A percentile compares a stretch with the other conserved stretches of the same genome.
These are phyloP conservation scores for Leptinotarsa juncta DNA, from an alignment of 2,888 invertebrate species.

Conservation along the genomic window DNA sequence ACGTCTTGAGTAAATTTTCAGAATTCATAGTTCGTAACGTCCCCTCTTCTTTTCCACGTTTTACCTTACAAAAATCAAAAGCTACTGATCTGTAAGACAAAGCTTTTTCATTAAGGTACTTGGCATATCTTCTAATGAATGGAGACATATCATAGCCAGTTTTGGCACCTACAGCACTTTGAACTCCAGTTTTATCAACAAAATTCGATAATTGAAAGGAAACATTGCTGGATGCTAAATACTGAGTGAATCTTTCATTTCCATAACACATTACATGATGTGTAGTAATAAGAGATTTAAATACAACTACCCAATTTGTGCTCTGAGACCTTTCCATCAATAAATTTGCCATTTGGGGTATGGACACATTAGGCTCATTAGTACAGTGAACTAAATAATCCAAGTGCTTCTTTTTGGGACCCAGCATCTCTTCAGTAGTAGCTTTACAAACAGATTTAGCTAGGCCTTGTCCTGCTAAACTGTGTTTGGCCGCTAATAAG, in stretches of 20 bases:
- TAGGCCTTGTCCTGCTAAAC: conserved; percentile 98
- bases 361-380: conserved; percentile 99
- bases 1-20: conserved; percentile 96
- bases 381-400: conserved; percentile 99
- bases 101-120: conserved; percentile 99
- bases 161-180: conserved; percentile 83
- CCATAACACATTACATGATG: conserved; percentile 99
- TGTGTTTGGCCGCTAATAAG: conserved; percentile 97
- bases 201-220: conserved; percentile 98
- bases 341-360: conserved; percentile 98
- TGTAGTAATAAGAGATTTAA: conserved; percentile 97
- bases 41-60: conserved; percentile 98
- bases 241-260: conserved; percentile 99
- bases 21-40: conserved; percentile 97
- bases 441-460: conserved; percentile 99
- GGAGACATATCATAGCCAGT: conserved; percentile 98
- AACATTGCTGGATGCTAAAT: conserved; percentile 99
- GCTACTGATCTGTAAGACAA: conserved; percentile 98
- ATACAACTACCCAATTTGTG: conserved; percentile 98
- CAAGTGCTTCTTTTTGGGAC: conserved; percentile 99
- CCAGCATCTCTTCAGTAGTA: conserved; percentile 99
- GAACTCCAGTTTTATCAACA: conserved; percentile 96
- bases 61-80: conserved; percentile 99
- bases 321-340: conserved; percentile 98
- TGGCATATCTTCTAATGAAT: conserved; percentile 98